These are phyloP conservation scores for Vidua macroura DNA, from an alignment of 2,113 vertebrate genomes.

Conservation along the genomic window DNA sequence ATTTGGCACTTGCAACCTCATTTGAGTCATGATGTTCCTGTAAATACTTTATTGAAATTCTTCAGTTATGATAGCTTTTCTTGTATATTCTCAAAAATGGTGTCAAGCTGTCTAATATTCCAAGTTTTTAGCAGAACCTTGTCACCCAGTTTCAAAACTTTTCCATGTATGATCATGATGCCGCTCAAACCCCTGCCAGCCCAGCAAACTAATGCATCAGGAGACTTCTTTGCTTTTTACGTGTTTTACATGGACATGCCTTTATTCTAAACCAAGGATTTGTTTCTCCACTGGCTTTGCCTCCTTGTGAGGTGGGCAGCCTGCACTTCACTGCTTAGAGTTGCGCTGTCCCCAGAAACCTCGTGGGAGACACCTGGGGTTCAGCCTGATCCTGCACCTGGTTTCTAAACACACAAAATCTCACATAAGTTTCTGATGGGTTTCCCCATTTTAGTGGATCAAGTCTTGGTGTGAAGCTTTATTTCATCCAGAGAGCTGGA, in stretches of 20 bases:
- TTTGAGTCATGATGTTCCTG: not conserved
- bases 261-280: not conserved
- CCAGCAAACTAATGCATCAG: not conserved
- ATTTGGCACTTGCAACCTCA: not conserved
- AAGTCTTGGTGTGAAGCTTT: not conserved
- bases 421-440: not conserved
- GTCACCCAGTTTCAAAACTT: not conserved
- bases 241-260: not conserved
- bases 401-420: not conserved
- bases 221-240: not conserved
- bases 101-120: not conserved
- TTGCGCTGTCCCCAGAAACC: not conserved
- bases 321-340: not conserved
- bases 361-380: not conserved
- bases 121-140: not conserved
- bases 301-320: not conserved
- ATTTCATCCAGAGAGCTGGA: not conserved
- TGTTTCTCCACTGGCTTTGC: not conserved
- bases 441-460: not conserved
- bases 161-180: accelerated
- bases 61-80: not conserved
- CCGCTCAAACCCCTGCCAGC: not conserved
- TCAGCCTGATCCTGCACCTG: not conserved
- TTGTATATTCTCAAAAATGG: not conserved
- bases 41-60: not conserved